Conservation (phyloP, 2,797 vertebrate species). For the Siniperca undulata region DNA sequence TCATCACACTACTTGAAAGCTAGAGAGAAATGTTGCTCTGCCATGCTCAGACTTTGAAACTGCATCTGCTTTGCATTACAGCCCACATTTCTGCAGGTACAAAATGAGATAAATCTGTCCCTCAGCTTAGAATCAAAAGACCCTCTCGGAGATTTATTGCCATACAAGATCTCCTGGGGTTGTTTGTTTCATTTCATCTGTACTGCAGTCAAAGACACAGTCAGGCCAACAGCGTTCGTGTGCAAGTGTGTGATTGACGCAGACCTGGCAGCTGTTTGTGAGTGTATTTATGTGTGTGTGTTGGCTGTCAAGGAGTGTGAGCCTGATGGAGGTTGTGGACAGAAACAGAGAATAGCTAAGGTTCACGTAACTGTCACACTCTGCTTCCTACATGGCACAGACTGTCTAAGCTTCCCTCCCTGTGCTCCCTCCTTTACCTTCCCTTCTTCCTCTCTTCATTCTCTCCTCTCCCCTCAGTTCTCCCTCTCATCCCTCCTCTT, state of each 20-base stretch:
- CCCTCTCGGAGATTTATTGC: conserved; percentile 56
- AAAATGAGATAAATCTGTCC: conserved; percentile 48
- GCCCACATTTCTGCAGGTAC: conserved; percentile 26
- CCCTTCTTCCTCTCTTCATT: not conserved
- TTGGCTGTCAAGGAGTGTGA: conserved; percentile 65
- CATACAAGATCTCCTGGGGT: conserved; percentile 60
- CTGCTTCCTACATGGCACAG: conserved; percentile 73
- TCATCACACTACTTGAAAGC: conserved; percentile 37
- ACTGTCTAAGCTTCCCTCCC: conserved; percentile 38
- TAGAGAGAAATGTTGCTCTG: conserved; percentile 18
- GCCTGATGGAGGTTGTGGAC: conserved; percentile 61
- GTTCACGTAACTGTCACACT: conserved; percentile 75
- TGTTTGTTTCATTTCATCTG: conserved; percentile 77
- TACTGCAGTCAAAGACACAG: conserved; percentile 60
- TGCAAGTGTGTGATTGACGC: conserved; percentile 28
- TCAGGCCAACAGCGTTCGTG: conserved; percentile 50
- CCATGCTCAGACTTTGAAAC: conserved; percentile 25
- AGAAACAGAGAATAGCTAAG: conserved; percentile 52
- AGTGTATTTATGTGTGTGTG: conserved; percentile 35
- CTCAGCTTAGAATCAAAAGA: conserved; percentile 56
- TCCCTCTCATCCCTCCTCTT: conserved; percentile 28
- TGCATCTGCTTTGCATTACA: conserved; percentile 48
- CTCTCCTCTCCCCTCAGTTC: not conserved
- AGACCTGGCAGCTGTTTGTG: conserved; percentile 59
- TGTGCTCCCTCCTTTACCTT: conserved; percentile 28